Evolutionary conservation across 2,888 invertebrate species (phyloP), one percentile per base, ranked within the genome.

Genomic region (Vanessa cardui): DNA sequence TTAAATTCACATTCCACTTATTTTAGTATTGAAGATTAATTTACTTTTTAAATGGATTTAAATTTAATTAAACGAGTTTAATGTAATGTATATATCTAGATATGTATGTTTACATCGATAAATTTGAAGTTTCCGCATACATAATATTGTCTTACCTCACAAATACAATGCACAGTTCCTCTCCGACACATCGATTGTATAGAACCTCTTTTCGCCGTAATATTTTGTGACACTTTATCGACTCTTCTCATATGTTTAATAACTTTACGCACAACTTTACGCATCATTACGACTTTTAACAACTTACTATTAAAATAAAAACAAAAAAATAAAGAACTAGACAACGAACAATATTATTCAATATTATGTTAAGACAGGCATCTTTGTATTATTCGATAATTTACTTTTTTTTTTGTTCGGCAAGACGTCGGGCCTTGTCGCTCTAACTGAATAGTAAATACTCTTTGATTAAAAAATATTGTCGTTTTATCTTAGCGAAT

Each of bases 161-260:
- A 81, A 68, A 90, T 78, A 16, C 89, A 88, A 73, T 90, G 89
- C 66, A 91, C 81, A 8, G 90, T 89, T 16, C 82, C 81, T 58
- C 89, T 83, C 71, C 90, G 83, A 70, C 84, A 83, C 68, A 86
- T 81, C 0, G 90, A 87, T 76, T 87, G 86, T 70, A 90, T 79
- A 21, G 60, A 87, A 85, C 50, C 80, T 71, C 86, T 81, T 62
- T 79, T 80, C 61, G 86, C 67, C n/a, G 81, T 81, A 62, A 83
- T 77, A 65, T 85, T 87, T 66, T 90, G 83, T 67, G 86, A 71
- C 60, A 88, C 75, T 68, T 87, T 76, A 74, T 91, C 87, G 21
- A 83, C 79, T 65, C 77, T 83, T 18, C 88, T 83, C 66, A 89
- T 77, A 74, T 84, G 86, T 62, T 83, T 81, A 58, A 84, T 77